A percentile compares a stretch with the other conserved stretches of the same genome.
Evolutionary conservation across 2,113 vertebrate genomes (phyloP).

Genomic region (Gymnarchus niloticus): DNA sequence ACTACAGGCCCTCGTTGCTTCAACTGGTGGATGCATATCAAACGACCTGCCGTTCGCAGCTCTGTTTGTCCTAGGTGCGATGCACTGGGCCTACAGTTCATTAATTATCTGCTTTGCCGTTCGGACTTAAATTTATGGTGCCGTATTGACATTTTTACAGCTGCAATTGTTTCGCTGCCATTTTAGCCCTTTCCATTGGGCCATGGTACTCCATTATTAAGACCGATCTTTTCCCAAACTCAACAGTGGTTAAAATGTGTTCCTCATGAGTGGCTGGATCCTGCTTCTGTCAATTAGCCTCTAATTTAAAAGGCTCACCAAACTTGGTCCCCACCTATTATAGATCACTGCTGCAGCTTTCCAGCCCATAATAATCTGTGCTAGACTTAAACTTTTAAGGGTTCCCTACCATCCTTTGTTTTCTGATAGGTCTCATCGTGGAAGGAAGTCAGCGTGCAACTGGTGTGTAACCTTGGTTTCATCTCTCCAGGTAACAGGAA

Average conservation of each 20-base stretch:
- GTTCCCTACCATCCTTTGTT: no score
- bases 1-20: no score
- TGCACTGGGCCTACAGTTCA: conserved; percentile 37
- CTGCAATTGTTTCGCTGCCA: conserved; percentile 59
- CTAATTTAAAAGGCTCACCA: conserved; percentile 15
- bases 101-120: conserved; percentile 49
- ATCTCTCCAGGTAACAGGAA: neutral
- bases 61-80: conserved; percentile 23
- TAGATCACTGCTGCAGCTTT: neutral
- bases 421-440: no score
- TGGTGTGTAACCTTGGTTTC: no score
- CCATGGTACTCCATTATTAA: conserved; percentile 27
- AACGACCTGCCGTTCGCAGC: conserved; percentile 43
- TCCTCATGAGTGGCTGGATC: neutral
- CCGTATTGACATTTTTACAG: conserved; percentile 65
- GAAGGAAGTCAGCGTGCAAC: no score
- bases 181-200: conserved; percentile 49
- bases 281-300: conserved; percentile 21
- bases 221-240: conserved; percentile 17
- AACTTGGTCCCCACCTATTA: neutral
- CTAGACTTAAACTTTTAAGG: no score
- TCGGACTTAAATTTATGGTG: conserved; percentile 42
- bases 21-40: conserved; percentile 56
- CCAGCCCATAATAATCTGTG: neutral
- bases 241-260: neutral